Evolutionary conservation across 2,797 vertebrate genomes (phyloP), one percentile per base, ranked within the genome.

Genomic region (Pseudochirops cupreus): DNA sequence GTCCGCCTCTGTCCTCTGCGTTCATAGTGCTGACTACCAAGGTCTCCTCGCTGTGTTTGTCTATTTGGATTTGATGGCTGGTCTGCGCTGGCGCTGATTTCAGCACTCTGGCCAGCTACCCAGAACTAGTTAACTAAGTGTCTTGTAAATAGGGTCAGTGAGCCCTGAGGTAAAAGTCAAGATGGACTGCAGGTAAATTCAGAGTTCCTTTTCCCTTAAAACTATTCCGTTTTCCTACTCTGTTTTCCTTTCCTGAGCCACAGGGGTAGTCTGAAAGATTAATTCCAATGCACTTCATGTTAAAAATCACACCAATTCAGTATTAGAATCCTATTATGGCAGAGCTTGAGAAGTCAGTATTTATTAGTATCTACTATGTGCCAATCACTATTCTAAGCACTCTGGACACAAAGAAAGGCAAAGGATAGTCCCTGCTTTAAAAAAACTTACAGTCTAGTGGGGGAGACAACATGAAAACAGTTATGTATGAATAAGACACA

Each of bases 61-160:
- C 26, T 46, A 52, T 82, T 52, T 46, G 56, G 26, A 57, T 56
- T 62, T 31, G 16, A 4, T 12, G n/a, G 39, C 87, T 1, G 24
- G 13, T 5, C 33, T 21, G 26, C 18, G 11, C 0, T 3, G 5
- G 21, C 3, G 50, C 95, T 29, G 39, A 5, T 53, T 97, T 98
- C 98, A 97, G 98, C 96, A 97, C 97, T 67, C 96, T 90, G 97
- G 98, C 56, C 95, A 98, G 97, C 96, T 96, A 96, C 96, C 5
- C 26, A 0, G 18, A 50, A 1, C 31, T 3, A 3, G 3, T 13
- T 52, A 7, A 46, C 59, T 39, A 82, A 82, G n/a, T 24, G n/a
- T 82, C n/a, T 53, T 56, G 74, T 87, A 33, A 46, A 28, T 62
- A 87, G 0, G 0, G 56, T n/a, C 31, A 12, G n/a, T n/a, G n/a